Evolutionary conservation across 2,888 invertebrate species (phyloP), one percentile per base, ranked within the genome.

Genomic region (Sylvicola cinctus): DNA sequence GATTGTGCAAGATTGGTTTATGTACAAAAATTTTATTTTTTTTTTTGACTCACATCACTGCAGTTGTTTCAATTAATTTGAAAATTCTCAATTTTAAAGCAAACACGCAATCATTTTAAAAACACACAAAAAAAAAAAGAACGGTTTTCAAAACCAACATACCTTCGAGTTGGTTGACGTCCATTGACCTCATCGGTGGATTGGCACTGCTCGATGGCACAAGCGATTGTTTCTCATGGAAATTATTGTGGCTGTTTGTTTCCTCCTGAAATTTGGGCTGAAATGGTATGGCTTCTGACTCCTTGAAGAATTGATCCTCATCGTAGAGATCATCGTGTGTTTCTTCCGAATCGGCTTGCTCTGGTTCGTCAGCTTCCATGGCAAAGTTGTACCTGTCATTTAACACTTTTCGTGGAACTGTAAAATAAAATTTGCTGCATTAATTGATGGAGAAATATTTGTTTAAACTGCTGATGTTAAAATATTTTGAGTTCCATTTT

Each of bases 361-460:
- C 64, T 41, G 69, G 66, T 52, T 84, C 84, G 52, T 84, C 85
- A 41, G 73, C 66, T 54, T 81, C 80, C 32, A 75, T 67, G 17
- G 72, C 70, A 40, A 77, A 78, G 50, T 83, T 79, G 57, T 75
- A 83, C 43, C 76, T 70, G 55, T 83, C 80, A 50, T 79, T 78
- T 40, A 85, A 61, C 35, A 87, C 81, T 50, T 76, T 77, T 42
- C 83, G 66, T 3, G 83, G 84, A 41, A 85, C 85, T 85, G 62
- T 2, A 52, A 58, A 20, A 6, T 20, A 6, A 8, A 20, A 20
- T 20, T 20, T 20, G 20, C 8, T 20, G 8, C 20, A 20, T n/a
- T n/a, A n/a, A n/a, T n/a, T n/a, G n/a, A n/a, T n/a, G n/a, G n/a
- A n/a, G n/a, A n/a, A n/a, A n/a, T n/a, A n/a, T n/a, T n/a, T n/a